Conservation (phyloP, 2,113 vertebrate species). For the Origma solitaria region DNA sequence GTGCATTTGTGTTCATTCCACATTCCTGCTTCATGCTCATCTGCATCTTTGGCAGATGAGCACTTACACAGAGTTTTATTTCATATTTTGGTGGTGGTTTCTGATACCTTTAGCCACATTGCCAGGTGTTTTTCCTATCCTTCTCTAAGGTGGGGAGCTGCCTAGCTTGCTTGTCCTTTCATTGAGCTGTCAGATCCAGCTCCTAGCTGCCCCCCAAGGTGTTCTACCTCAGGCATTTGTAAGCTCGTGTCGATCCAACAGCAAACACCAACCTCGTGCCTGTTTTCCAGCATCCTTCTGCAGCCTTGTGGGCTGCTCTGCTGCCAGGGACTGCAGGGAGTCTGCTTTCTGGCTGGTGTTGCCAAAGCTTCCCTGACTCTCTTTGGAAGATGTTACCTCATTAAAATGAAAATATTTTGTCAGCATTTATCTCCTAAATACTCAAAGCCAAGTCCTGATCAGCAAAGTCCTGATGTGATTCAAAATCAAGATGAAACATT, state of each 20-base stretch:
- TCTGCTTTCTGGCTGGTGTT: background rate
- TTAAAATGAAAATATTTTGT: background rate
- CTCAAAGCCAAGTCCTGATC: background rate
- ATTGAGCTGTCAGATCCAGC: background rate
- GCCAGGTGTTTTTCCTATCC: background rate
- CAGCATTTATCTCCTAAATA: background rate
- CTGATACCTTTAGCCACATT: background rate
- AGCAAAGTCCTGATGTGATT: background rate
- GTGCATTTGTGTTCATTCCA: background rate
- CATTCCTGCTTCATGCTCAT: background rate
- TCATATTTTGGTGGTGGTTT: background rate
- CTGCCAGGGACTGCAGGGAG: background rate
- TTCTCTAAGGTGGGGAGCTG: background rate
- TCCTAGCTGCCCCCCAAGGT: background rate
- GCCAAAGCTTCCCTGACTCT: background rate
- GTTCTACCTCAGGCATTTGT: background rate
- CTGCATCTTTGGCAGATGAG: background rate
- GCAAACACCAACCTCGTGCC: background rate
- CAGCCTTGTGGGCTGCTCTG: background rate
- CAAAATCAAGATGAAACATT: background rate
- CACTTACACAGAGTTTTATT: background rate
- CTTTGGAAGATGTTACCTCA: background rate
- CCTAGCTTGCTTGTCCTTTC: background rate
- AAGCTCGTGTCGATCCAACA: background rate
- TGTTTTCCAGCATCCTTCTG: background rate